Evolutionary conservation across 2,797 vertebrate species (phyloP), one percentile per base, ranked within the genome.

Genomic region (Leptodactylus fallax): DNA sequence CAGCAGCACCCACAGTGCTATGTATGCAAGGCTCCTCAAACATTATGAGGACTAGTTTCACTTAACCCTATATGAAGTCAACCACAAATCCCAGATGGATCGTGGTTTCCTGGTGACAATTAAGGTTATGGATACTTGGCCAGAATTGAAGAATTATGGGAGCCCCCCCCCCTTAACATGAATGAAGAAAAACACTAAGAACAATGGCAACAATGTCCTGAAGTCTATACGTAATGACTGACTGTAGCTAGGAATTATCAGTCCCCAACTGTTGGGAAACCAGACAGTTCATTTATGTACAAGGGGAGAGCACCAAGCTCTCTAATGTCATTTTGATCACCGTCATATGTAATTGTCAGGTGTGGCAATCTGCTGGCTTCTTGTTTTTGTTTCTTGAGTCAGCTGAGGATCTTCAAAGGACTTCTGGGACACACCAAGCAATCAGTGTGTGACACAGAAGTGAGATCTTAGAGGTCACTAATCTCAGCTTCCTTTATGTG

Each of bases 281-380:
- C 71, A 76, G 69, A 47, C 36, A 77, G 71, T 12, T 23, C 47
- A 60, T 83, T 47, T 3, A 19, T 74, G 65, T 56, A 74, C 23
- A 49, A 51, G 55, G n/a, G 14, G 71, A 45, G 36, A 36, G 45
- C 47, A 85, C 47, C 74, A 14, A 65, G 72, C 19, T 45, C 85
- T 78, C 61, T 76, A 27, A 55, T 79, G 85, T 55, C 56, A 77
- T 63, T 85, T 76, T 78, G 58, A 77, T 78, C 60, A 65, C 56
- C 0, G n/a, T 78, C 58, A 85, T 77, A 17, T 86, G 56, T 90
- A 91, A 90, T 91, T 81, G 56, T 63, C 85, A 60, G 0, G 13
- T 90, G 90, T 61, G 87, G 86, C 86, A 91, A 85, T 79, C 63
- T 86, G 51, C 14, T 45, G 27, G 23, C 45, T 81, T 76, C 36